Conservation (phyloP, 64 coral and sea anemone genomes). For the Dendrophyllia cribrosa region DNA sequence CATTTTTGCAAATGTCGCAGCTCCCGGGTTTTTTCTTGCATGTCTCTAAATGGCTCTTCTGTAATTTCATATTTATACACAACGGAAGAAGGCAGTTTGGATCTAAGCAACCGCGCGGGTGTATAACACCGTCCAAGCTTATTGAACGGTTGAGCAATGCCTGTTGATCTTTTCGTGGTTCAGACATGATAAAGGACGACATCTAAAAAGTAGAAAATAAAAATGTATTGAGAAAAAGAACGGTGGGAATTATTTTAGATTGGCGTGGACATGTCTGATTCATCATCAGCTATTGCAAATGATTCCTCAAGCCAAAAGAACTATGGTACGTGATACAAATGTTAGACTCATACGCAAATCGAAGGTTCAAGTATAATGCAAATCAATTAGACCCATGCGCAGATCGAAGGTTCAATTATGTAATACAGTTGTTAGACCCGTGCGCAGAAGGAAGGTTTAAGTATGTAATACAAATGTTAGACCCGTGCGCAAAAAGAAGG, state of each 20-base stretch:
- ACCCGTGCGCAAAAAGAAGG: too few relatives aligned
- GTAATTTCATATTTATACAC: slow-evolving; percentile 14
- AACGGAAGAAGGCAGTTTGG: slow-evolving; percentile 34
- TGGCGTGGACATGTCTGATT: too few relatives aligned
- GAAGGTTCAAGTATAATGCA: too few relatives aligned
- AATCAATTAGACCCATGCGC: too few relatives aligned
- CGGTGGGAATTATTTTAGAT: background rate
- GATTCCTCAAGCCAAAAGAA: too few relatives aligned
- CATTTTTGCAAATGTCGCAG: slow-evolving; percentile 30
- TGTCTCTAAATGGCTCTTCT: background rate
- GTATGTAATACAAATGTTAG: too few relatives aligned
- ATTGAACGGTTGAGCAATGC: background rate
- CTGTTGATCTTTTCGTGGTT: background rate
- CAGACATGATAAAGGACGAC: background rate
- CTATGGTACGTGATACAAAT: too few relatives aligned
- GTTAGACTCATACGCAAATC: too few relatives aligned
- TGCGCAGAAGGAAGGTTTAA: too few relatives aligned
- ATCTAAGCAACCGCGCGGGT: slow-evolving; percentile 26
- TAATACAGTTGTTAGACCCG: too few relatives aligned
- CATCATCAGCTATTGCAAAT: too few relatives aligned
- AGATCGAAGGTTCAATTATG: too few relatives aligned
- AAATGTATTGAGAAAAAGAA: background rate
- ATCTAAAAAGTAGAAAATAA: background rate
- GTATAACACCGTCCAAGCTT: background rate
- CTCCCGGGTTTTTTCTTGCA: background rate